Conservation (phyloP, 2,888 invertebrate species). For the Tenthredo amoena region DNA sequence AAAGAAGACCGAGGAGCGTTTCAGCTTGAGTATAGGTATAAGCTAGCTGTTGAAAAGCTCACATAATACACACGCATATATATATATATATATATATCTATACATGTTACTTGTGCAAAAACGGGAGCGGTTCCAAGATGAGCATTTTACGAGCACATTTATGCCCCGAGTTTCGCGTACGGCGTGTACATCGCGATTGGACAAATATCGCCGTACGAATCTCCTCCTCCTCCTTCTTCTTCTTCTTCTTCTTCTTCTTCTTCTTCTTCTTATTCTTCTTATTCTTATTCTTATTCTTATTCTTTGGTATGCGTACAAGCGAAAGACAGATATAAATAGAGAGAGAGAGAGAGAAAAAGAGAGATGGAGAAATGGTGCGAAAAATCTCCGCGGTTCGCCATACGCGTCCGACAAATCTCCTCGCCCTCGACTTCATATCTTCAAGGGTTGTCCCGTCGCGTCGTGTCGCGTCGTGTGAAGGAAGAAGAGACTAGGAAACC, state of each 20-base stretch:
- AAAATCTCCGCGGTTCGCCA: not conserved
- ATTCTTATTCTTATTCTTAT: slow-evolving; percentile 1
- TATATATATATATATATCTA: not conserved
- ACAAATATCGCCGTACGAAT: slow-evolving; percentile 45
- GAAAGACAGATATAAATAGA: not conserved
- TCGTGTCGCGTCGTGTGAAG: not conserved
- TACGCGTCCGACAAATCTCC: not conserved
- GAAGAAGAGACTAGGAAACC: not conserved
- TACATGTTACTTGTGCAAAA: not conserved
- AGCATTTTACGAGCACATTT: slow-evolving; percentile 24
- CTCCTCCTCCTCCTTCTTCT: slow-evolving; percentile 54
- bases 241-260: slow-evolving; percentile 11
- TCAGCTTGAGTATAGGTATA: slow-evolving; percentile 2
- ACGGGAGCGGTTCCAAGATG: not conserved
- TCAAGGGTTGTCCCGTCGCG: slow-evolving; percentile 1
- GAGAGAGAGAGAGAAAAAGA: not conserved
- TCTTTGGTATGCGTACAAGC: not conserved
- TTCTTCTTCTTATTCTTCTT: slow-evolving; percentile 56
- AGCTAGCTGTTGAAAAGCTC: not conserved
- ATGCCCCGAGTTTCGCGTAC: slow-evolving; percentile 55
- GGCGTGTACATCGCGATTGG: slow-evolving; percentile 11
- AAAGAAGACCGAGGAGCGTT: not conserved
- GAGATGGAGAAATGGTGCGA: not conserved
- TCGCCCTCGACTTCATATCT: slow-evolving; percentile 7
- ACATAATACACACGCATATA: not conserved